phyloP scores from a whole-genome alignment of 2,888 invertebrate species.

The Monopis laevigella region DNA sequence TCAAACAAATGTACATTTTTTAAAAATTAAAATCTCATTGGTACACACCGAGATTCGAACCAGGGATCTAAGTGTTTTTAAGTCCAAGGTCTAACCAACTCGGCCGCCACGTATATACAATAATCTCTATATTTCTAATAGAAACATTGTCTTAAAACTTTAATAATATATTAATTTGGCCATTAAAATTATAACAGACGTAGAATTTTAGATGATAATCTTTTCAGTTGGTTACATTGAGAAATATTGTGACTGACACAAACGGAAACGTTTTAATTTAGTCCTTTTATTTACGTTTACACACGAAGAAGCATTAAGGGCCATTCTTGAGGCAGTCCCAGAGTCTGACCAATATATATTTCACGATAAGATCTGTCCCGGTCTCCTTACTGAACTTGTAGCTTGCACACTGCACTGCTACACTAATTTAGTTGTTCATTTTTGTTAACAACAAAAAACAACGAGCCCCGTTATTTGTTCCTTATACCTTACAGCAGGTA shows the following conservation, averaged over 20 bases:
- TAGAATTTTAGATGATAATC: too few relatives aligned
- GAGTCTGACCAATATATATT: slow-evolving; percentile 28
- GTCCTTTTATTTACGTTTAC: slow-evolving; percentile 11
- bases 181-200: too few relatives aligned
- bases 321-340: slow-evolving; percentile 5
- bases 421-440: slow-evolving; percentile 34
- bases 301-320: slow-evolving; percentile 10
- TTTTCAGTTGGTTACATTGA: too few relatives aligned
- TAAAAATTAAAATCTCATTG: too few relatives aligned
- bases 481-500: slow-evolving; percentile 6
- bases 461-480: slow-evolving; percentile 13
- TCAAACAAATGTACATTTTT: too few relatives aligned
- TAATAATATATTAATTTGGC: too few relatives aligned
- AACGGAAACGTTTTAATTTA: slow-evolving; percentile 7
- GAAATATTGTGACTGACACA: slow-evolving; percentile 9
- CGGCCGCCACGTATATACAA: too few relatives aligned
- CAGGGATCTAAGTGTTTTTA: too few relatives aligned
- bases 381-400: slow-evolving; percentile 23
- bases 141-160: too few relatives aligned
- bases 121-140: too few relatives aligned
- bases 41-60: too few relatives aligned
- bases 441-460: slow-evolving; percentile 27
- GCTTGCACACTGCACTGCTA: slow-evolving; percentile 25
- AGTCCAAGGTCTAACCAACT: too few relatives aligned
- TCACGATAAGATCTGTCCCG: slow-evolving; percentile 33